These are phyloP conservation scores for Arrhopalites spinosus DNA, from an alignment of 2,888 invertebrate genomes.

Conservation along the genomic window DNA sequence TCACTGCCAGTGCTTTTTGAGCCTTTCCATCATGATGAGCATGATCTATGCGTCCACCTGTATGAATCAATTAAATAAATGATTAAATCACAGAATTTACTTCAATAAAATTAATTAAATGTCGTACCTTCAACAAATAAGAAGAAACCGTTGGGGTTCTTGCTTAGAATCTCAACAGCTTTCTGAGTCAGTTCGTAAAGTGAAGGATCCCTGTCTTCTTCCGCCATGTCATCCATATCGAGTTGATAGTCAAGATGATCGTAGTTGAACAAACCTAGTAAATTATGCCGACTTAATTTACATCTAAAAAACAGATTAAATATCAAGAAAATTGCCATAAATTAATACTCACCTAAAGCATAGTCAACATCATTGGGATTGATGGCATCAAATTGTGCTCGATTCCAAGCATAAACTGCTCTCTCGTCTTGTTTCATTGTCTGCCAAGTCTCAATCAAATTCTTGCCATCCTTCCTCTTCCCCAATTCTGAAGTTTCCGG, in stretches of 20 bases:
- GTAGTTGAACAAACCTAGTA: slow-evolving; percentile 65
- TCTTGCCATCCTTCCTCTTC: slow-evolving; percentile 67
- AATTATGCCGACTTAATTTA: background rate
- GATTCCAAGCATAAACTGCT: slow-evolving; percentile 65
- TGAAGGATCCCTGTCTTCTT: slow-evolving; percentile 66
- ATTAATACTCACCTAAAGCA: slow-evolving; percentile 64
- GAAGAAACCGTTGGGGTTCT: slow-evolving; percentile 72
- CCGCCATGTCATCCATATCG: slow-evolving; percentile 62
- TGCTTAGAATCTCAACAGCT: slow-evolving; percentile 73
- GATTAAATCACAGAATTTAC: background rate
- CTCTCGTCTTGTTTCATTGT: slow-evolving; percentile 58
- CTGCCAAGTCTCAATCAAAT: slow-evolving; percentile 71
- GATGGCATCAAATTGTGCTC: slow-evolving; percentile 64
- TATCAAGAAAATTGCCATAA: no score
- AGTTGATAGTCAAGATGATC: slow-evolving; percentile 75
- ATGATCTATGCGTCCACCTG: slow-evolving; percentile 48
- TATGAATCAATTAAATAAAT: background rate
- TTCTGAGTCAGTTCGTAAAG: slow-evolving; percentile 79
- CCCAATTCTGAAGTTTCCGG: slow-evolving; percentile 58
- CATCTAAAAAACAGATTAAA: background rate
- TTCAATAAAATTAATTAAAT: background rate
- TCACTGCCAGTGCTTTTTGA: slow-evolving; percentile 69
- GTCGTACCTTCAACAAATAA: slow-evolving; percentile 65
- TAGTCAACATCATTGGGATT: slow-evolving; percentile 67
- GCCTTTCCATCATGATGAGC: slow-evolving; percentile 55